A percentile compares a stretch with the other conserved stretches of the same genome.
Conservation (phyloP, 2,888 invertebrate genomes). For the Horisme vitalbata region DNA sequence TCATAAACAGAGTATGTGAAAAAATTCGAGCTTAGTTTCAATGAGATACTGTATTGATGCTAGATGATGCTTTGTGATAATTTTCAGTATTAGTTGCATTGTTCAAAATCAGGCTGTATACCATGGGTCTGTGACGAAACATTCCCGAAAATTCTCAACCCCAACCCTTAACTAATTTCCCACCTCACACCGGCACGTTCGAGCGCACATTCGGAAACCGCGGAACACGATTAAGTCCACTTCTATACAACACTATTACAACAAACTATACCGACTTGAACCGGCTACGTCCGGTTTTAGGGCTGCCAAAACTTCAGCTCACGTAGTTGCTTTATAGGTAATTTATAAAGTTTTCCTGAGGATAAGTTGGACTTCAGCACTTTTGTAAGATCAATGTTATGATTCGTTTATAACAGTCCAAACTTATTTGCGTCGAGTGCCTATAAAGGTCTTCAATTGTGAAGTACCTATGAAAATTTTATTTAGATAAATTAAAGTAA, state of each 20-base stretch:
- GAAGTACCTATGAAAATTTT: no score
- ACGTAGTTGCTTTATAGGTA: constrained; percentile 21
- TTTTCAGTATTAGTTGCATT: no score
- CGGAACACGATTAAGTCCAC: constrained; percentile 60
- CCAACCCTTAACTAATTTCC: constrained; percentile 49
- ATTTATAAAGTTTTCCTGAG: constrained; percentile 20
- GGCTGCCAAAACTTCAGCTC: constrained; percentile 42
- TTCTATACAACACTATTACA: constrained; percentile 53
- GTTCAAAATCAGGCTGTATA: constrained; percentile 6
- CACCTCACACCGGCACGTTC: constrained; percentile 48
- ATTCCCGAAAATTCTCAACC: constrained; percentile 30
- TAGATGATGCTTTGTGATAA: not conserved
- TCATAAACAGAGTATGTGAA: no score
- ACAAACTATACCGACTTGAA: constrained; percentile 50
- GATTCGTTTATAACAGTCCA: constrained; percentile 4
- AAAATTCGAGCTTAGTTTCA: no score
- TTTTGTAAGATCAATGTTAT: constrained; percentile 20
- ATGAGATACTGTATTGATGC: no score
- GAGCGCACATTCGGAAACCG: constrained; percentile 54
- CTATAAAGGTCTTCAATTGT: no score
- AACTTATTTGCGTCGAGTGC: no score
- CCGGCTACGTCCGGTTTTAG: constrained; percentile 40
- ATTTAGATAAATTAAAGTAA: no score
- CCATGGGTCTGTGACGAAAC: constrained; percentile 14
- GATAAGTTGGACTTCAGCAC: constrained; percentile 12